Conservation (phyloP, 2,797 vertebrate species). For the Sebastes taczanowskii region DNA sequence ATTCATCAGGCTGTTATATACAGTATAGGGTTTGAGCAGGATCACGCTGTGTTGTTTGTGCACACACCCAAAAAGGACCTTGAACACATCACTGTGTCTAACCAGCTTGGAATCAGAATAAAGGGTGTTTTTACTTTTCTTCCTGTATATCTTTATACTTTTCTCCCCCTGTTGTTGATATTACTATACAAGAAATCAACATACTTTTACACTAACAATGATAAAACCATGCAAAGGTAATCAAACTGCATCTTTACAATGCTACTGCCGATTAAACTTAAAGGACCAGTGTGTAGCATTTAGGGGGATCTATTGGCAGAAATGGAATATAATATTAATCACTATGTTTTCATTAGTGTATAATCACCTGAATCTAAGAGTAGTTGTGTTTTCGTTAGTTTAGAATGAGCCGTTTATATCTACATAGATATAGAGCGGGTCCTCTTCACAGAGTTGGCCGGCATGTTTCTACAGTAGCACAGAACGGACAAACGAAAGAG, state of each 20-base stretch:
- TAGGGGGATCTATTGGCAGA: too few species aligned
- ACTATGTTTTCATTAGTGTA: accelerated
- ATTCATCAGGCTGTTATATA: not conserved
- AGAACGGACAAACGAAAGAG: too few species aligned
- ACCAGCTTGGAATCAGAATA: too few species aligned
- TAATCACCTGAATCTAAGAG: too few species aligned
- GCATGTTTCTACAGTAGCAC: too few species aligned
- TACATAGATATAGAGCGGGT: accelerated
- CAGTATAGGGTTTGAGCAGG: not conserved
- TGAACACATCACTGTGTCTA: not conserved
- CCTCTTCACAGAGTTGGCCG: accelerated
- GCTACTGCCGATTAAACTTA: too few species aligned
- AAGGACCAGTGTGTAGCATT: too few species aligned
- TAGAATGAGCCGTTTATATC: too few species aligned
- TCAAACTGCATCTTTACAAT: too few species aligned
- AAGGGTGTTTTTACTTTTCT: too few species aligned
- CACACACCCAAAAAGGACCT: not conserved
- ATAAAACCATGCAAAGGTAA: too few species aligned
- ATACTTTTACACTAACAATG: not conserved
- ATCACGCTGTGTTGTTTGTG: not conserved
- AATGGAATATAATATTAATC: too few species aligned
- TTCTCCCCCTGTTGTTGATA: accelerated
- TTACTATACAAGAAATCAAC: not conserved
- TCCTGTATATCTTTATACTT: not conserved
- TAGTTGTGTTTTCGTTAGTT: accelerated